Conservation (phyloP, 2,888 invertebrate species). For the Callimorpha dominula region DNA sequence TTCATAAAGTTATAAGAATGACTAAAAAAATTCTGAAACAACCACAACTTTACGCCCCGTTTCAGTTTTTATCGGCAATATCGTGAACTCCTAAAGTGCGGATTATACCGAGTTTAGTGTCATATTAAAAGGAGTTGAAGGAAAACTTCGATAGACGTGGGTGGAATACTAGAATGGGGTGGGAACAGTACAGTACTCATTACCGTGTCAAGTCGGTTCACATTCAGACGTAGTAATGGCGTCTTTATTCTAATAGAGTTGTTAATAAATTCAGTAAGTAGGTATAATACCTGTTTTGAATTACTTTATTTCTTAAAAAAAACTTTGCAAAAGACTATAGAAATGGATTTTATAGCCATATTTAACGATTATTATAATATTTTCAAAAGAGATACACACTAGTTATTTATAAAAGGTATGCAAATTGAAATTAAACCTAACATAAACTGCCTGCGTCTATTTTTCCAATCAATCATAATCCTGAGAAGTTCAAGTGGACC, state of each 20-base stretch:
- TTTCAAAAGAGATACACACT: no score
- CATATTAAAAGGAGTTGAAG: slow-evolving; percentile 60
- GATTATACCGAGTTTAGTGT: slow-evolving; percentile 56
- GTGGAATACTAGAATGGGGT: slow-evolving; percentile 37
- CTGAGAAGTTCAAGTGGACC: no score
- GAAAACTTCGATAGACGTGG: slow-evolving; percentile 41
- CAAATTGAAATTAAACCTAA: not conserved
- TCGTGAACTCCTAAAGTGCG: slow-evolving; percentile 47
- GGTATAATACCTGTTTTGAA: no score
- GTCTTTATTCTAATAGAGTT: not conserved
- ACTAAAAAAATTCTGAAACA: slow-evolving; percentile 40
- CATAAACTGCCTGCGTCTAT: no score
- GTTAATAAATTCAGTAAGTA: no score
- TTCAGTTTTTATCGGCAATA: slow-evolving; percentile 50
- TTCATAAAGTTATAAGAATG: slow-evolving; percentile 36
- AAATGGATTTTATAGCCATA: no score
- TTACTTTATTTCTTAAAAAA: no score
- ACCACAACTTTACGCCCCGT: slow-evolving; percentile 42
- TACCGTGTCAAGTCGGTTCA: slow-evolving; percentile 32
- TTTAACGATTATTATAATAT: no score
- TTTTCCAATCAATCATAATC: no score
- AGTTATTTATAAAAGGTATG: no score
- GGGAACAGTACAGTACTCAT: slow-evolving; percentile 36
- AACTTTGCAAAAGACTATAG: no score
- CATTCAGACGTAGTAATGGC: slow-evolving; percentile 15